Percentiles rank a stretch among this genome's conserved stretches.
Evolutionary conservation across 2,797 vertebrate species (phyloP).

Genomic region (Hydrolagus colliei): DNA sequence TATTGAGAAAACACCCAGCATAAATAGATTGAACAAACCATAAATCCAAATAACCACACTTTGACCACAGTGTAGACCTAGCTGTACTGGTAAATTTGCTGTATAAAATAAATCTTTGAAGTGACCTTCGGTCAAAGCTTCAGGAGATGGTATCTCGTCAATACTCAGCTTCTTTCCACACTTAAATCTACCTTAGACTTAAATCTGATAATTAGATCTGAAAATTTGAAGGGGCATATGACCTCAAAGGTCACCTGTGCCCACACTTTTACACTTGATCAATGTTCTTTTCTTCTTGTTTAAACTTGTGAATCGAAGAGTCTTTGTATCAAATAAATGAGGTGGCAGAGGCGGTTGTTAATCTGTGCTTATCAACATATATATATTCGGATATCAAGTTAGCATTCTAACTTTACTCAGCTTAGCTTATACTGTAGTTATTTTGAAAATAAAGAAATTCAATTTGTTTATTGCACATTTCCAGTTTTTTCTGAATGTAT

Average conservation of each 20-base stretch:
- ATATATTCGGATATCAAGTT: no score
- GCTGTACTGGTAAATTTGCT: background rate
- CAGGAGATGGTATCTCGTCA: background rate
- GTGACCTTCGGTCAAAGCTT: background rate
- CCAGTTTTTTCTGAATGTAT: no score
- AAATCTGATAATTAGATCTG: background rate
- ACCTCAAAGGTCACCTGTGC: conserved; percentile 4
- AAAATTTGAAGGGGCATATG: background rate
- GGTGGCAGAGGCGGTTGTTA: no score
- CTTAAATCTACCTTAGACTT: background rate
- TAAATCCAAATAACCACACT: conserved; percentile 29
- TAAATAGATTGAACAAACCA: conserved; percentile 38
- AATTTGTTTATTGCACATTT: no score
- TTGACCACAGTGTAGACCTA: background rate
- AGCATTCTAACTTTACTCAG: no score
- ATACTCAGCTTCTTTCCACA: background rate
- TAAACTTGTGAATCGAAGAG: no score
- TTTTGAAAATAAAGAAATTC: no score
- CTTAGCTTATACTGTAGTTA: no score
- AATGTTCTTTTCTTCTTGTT: no score
- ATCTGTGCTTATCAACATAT: no score
- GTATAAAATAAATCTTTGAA: conserved; percentile 6
- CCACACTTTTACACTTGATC: background rate
- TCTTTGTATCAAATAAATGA: no score
- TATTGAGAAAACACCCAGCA: conserved; percentile 35